Base-by-base conservation (phyloP, 53 echinoderm and acorn worm genomes). In the Luidia sarsii region DNA sequence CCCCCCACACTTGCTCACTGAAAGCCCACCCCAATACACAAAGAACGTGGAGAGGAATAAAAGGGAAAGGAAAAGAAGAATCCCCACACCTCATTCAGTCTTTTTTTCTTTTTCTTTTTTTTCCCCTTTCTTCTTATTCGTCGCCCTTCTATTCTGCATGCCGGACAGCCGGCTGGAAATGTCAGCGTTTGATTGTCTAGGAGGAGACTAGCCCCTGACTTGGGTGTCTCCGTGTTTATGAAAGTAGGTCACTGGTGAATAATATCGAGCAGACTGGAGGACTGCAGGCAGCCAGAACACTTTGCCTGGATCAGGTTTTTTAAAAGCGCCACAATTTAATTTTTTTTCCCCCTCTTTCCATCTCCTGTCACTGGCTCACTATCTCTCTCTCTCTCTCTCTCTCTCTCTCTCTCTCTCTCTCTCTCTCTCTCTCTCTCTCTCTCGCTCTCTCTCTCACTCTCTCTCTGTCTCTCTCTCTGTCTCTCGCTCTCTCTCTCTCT, bases 221-320 rank as follows among this genome's bases (percentile, higher is more conserved):
- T 6, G 41, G 6, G 6, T 41, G 41, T 11, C 41, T n/a, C 11
- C 41, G 11, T 41, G 20, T 63, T 63, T 63, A 63, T 63, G 63
- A 63, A 63, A 63, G 34, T 63, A 63, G 63, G 63, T 63, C 63
- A 63, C 19, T n/a, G 63, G 63, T 35, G 36, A 63, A 63, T 63
- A 63, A 63, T 63, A 63, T 32, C 6, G 36, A 63, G 63, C 34
- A 23, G 63, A 34, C 63, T 35, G 36, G 15, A n/a, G n/a, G n/a
- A 7, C 20, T 19, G 59, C 59, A 20, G 18, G 63, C 34, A 35
- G n/a, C 15, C 18, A 32, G 7, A 16, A 36, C 63, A 63, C 63
- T 63, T 16, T 18, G 36, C 7, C 10, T 5, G 32, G 18, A 30
- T 16, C 41, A 41, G 6, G 41, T 16, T 35, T 28, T 21, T 63